These are phyloP conservation scores for Agrochola circellaris DNA, from an alignment of 2,888 invertebrate genomes.

Conservation along the genomic window DNA sequence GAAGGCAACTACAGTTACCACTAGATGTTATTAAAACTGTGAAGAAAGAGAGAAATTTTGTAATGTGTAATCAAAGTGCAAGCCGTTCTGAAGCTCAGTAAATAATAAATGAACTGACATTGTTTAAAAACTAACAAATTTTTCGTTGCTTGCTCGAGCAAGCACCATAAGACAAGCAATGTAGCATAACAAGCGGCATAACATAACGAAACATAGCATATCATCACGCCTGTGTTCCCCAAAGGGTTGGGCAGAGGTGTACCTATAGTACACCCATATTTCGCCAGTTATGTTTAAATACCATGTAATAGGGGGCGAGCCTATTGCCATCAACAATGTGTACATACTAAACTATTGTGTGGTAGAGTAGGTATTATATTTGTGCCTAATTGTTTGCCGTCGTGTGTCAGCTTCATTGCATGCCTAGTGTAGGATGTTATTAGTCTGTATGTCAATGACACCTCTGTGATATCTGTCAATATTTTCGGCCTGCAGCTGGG, in stretches of 20 bases:
- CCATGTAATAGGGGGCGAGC: neutral
- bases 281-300: neutral
- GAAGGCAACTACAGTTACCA: neutral
- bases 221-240: neutral
- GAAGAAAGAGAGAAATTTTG: too few relatives aligned
- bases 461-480: conserved; percentile 25
- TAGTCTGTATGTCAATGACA: conserved; percentile 26
- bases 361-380: neutral
- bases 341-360: neutral
- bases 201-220: neutral
- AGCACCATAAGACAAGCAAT: neutral
- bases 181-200: neutral
- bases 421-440: conserved; percentile 20
- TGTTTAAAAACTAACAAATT: neutral
- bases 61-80: neutral
- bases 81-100: too few relatives aligned
- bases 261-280: neutral
- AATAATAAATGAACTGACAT: too few relatives aligned
- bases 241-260: neutral
- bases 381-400: conserved; percentile 10
- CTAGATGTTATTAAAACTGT: neutral
- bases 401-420: conserved; percentile 3
- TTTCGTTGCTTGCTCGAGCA: neutral
- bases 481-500: too few relatives aligned
- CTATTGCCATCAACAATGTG: neutral